Base-by-base conservation (phyloP, 2,113 vertebrate species). In the Ivindomyrus marchei region DNA sequence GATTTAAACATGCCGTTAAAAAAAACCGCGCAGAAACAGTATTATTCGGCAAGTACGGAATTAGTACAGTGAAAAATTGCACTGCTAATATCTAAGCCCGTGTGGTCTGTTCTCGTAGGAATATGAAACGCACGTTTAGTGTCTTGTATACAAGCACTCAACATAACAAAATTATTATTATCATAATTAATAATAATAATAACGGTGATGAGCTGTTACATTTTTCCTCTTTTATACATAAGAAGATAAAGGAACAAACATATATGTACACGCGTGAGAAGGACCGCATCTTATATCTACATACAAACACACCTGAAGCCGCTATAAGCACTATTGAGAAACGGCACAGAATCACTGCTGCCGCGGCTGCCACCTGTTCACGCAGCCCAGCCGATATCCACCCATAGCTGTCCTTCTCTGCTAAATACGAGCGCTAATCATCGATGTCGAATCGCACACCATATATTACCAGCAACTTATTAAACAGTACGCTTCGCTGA, bases 1-100 rank as follows among this genome's bases (percentile, higher is more conserved):
- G 93, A 92, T 83, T 91, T 17, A 93, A 92, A 92, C 88, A 89
- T 1, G 84, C 49, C 58, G 31, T 80, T 90, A 19, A 90, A 89
- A 89, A 58, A 62, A 62, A 45, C 21, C 17, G 17, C 21, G 19
- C 39, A 80, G 6, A 39, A 42, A 15, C 6, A 17, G 5, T 19
- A 42, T 39, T 80, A 80, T 36, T 80, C 13, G 6, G 36, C 74
- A 80, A 42, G 15, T 42, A 77, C 4, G 3, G 1, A 39, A 77
- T 11, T 39, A 80, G 15, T 9, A 46, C 17, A 46, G 80, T 70
- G 62, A 70, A 70, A 62, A 31, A 70, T 31, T 70, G 27, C n/a
- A 31, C 9, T 11, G 24, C 58, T 70, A 31, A 70, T 27, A 27
- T 31, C 10, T 70, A 70, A 70, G 9, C n/a, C 62, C 10, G 9